Evolutionary conservation across 1,140 invertebrate species (phyloP).

Genomic region (Dendroctonus valens): DNA sequence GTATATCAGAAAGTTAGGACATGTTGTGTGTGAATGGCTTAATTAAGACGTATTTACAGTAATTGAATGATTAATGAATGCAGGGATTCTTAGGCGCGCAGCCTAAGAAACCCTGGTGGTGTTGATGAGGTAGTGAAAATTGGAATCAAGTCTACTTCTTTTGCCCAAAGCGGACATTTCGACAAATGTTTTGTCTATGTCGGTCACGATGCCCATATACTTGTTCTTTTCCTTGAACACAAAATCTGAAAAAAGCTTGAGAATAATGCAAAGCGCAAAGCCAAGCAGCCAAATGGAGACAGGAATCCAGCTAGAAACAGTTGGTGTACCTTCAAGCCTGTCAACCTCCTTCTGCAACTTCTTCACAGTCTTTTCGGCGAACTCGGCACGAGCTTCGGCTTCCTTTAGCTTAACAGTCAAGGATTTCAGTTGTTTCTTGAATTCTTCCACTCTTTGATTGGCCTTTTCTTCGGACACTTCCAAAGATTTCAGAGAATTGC

Average conservation of each 20-base stretch:
- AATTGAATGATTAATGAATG: too few species aligned
- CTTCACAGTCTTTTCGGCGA: constrained; percentile 99
- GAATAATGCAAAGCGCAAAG: constrained; percentile 23
- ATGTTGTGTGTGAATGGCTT: too few species aligned
- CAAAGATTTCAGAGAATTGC: constrained; percentile 99
- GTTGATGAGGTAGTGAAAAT: background rate
- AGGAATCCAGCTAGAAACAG: background rate
- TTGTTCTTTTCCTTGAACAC: constrained; percentile 93
- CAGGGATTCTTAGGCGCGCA: too few species aligned
- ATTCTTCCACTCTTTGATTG: constrained; percentile 99
- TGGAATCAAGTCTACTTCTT: constrained; percentile 40
- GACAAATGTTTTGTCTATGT: constrained; percentile 96
- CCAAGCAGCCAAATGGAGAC: background rate
- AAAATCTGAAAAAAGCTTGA: constrained; percentile 67
- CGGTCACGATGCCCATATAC: constrained; percentile 94
- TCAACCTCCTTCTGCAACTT: constrained; percentile 99
- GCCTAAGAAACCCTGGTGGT: too few species aligned
- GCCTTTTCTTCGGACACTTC: constrained; percentile 99
- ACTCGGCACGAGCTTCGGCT: constrained; percentile 98
- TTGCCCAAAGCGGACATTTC: constrained; percentile 55
- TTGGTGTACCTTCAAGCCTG: constrained; percentile 92
- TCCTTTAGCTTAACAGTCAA: constrained; percentile 96
- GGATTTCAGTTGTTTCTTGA: constrained; percentile 98
- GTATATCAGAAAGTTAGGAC: too few species aligned
- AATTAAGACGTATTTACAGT: too few species aligned